These are phyloP conservation scores for Chloropsis hardwickii DNA, from an alignment of 2,113 vertebrate genomes.

Conservation along the genomic window DNA sequence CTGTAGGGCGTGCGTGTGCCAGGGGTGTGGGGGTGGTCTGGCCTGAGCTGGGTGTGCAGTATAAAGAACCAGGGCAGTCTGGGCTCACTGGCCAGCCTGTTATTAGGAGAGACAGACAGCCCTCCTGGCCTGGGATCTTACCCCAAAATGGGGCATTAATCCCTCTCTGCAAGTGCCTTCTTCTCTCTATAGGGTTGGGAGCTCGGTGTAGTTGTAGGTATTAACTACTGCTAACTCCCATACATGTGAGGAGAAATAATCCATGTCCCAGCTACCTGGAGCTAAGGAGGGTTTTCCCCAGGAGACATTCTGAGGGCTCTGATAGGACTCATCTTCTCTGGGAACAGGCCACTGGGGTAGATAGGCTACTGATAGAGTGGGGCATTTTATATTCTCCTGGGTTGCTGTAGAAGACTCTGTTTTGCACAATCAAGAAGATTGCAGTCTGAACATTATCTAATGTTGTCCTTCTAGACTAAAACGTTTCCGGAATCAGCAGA, in stretches of 20 bases:
- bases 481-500: neutral
- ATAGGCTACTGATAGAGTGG: neutral
- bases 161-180: neutral
- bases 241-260: neutral
- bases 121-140: neutral
- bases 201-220: neutral
- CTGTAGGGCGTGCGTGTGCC: rapidly evolving
- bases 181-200: neutral
- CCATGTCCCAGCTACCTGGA: neutral
- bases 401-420: neutral
- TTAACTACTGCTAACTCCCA: neutral
- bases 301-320: neutral
- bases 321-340: neutral
- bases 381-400: neutral
- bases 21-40: neutral
- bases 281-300: neutral
- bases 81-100: neutral
- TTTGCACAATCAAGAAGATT: neutral
- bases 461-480: neutral
- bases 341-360: neutral
- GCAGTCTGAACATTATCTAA: neutral
- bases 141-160: neutral
- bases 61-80: neutral
- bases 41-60: neutral
- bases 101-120: neutral